Conservation (phyloP, 2,113 vertebrate genomes). For the Grammomys surdaster region DNA sequence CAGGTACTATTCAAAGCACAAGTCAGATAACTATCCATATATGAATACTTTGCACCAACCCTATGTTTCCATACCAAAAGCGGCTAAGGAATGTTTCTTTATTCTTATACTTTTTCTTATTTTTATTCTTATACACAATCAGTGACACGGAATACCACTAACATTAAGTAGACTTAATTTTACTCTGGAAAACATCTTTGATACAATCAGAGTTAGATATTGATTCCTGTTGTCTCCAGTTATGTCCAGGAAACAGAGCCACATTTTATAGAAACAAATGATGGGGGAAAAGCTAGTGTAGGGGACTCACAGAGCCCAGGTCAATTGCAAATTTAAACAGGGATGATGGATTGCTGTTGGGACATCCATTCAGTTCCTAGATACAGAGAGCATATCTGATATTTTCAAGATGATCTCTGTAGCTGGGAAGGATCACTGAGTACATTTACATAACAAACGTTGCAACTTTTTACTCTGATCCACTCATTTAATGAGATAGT, state of each 20-base stretch:
- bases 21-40: neutral
- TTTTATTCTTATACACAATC: neutral
- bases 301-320: neutral
- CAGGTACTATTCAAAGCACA: neutral
- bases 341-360: neutral
- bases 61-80: neutral
- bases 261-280: neutral
- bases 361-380: neutral
- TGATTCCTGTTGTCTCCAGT: neutral
- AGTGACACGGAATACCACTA: neutral
- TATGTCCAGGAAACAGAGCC: neutral
- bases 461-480: neutral
- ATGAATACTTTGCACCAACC: neutral
- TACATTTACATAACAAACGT: neutral
- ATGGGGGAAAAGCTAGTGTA: neutral
- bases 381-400: neutral
- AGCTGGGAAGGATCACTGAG: accelerated
- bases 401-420: neutral
- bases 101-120: neutral
- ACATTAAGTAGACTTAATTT: neutral
- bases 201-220: neutral
- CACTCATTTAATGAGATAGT: neutral
- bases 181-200: neutral
- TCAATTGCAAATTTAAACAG: neutral
- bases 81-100: neutral